Base-by-base conservation (phyloP, 2,888 invertebrate genomes). In the Bombyx huttoni region DNA sequence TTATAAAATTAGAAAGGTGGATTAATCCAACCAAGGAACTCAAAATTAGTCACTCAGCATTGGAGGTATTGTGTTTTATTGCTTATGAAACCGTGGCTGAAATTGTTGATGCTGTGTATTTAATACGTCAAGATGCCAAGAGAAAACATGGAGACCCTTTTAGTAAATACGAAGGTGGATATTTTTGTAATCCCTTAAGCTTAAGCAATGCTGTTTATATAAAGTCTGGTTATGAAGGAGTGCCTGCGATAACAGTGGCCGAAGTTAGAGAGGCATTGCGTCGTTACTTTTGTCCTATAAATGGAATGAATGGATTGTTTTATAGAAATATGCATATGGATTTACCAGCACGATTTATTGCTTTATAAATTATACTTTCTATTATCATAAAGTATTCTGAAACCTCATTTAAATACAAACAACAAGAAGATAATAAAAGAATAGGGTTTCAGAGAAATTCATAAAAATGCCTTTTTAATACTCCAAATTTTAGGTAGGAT, bases 31-130 rank as follows among this genome's bases (percentile, higher is more conserved):
- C 88, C 6, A 89, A 90, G 46, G 92, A 93, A 58, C 72, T 92
- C 14, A 91, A 89, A 48, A 89, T 94, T 50, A 83, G 90, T 0
- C 78, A 85, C 13, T 84, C 91, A 50, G 94, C 94, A 0, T 83
- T 94, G 63, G 94, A 94, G 69, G 92, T 97, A 3, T 77, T 98
- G 56, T 92, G 94, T 49, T 97, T 96, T 71, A 88, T 97, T 59
- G 96, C 96, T 0, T 96, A 96, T 73, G 97, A 98, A 83, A 96
- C 96, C 0, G 94, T 98, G 8, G 97, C 97, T 0, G 94, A 96
- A 73, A 92, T 97, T 53, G 92, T 96, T 1, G 97, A 97, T 79
- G 91, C 94, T 62, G 94, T 95, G 0, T 91, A 97, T 56, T 73
- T 97, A 49, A 92, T 96, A 1, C 89, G 96, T 48, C 91, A 95